Evolutionary conservation across 2,113 vertebrate species (phyloP).

Genomic region (Osmerus eperlanus): DNA sequence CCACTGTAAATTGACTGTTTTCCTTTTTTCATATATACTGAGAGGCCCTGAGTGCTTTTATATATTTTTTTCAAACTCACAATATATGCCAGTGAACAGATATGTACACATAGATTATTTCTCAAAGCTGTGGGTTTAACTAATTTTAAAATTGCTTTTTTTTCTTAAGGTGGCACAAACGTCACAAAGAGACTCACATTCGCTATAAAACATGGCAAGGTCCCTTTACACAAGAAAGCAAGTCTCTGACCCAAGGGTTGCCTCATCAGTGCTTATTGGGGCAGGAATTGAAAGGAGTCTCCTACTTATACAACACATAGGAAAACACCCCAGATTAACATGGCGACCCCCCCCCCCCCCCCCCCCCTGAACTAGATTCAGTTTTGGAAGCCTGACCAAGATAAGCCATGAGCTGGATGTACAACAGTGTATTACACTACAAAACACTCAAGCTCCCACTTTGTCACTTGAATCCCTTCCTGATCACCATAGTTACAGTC

Average conservation of each 20-base stretch:
- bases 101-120: conserved; percentile 79
- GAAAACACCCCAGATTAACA: conserved; percentile 47
- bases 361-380: conserved; percentile 36
- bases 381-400: conserved; percentile 48
- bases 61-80: conserved; percentile 61
- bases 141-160: conserved; percentile 79
- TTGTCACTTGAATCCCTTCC: conserved; percentile 38
- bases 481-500: conserved; percentile 38
- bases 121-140: conserved; percentile 79
- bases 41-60: conserved; percentile 78
- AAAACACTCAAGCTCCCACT: conserved; percentile 50
- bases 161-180: conserved; percentile 71
- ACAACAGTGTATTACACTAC: conserved; percentile 69
- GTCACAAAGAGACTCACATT: conserved; percentile 69
- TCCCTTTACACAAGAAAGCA: conserved; percentile 65
- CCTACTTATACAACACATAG: conserved; percentile 26
- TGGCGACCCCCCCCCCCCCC: conserved; percentile 45
- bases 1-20: conserved; percentile 71
- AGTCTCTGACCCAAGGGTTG: conserved; percentile 57
- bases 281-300: conserved; percentile 57
- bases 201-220: conserved; percentile 67
- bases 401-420: conserved; percentile 58
- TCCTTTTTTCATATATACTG: conserved; percentile 73
- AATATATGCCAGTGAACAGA: conserved; percentile 79
- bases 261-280: conserved; percentile 71